These are phyloP conservation scores for Thryonomys swinderianus DNA, from an alignment of 2,113 vertebrate genomes.

Conservation along the genomic window DNA sequence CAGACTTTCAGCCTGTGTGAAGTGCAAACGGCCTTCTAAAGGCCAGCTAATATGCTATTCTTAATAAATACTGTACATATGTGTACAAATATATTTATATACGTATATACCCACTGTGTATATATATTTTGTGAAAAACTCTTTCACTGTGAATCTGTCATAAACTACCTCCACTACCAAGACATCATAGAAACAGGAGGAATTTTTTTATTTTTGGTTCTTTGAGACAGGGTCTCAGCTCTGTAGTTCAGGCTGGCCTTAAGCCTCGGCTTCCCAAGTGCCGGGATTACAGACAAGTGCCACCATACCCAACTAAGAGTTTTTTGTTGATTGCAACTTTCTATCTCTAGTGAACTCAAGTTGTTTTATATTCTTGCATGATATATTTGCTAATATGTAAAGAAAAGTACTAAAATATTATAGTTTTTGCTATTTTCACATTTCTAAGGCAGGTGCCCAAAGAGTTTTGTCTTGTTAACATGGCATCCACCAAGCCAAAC, in stretches of 20 bases:
- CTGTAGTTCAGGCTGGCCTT: not conserved
- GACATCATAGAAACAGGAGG: not conserved
- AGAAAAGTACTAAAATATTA: not conserved
- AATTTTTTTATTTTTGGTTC: not conserved
- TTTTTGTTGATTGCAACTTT: conserved; percentile 22
- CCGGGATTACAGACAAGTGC: not conserved
- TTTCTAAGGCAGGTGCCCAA: conserved; percentile 59
- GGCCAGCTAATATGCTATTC: conserved; percentile 52
- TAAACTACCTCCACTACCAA: conserved; percentile 32
- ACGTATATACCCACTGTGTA: not conserved
- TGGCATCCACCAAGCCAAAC: not conserved
- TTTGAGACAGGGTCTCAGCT: not conserved
- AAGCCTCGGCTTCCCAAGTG: not conserved
- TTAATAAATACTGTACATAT: conserved; percentile 22
- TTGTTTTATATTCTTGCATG: conserved; percentile 30
- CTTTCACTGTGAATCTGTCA: conserved; percentile 56
- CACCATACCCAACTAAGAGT: not conserved
- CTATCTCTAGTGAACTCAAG: conserved; percentile 40
- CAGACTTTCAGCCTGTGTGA: conserved; percentile 22
- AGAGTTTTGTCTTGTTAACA: conserved; percentile 14
- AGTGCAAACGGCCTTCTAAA: conserved; percentile 59
- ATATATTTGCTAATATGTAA: conserved; percentile 44
- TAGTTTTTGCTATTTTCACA: conserved; percentile 56
- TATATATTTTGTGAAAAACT: not conserved
- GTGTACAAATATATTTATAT: not conserved